These are phyloP conservation scores for Spheniscus mendiculus DNA, from an alignment of 2,113 vertebrate species.

Conservation along the genomic window DNA sequence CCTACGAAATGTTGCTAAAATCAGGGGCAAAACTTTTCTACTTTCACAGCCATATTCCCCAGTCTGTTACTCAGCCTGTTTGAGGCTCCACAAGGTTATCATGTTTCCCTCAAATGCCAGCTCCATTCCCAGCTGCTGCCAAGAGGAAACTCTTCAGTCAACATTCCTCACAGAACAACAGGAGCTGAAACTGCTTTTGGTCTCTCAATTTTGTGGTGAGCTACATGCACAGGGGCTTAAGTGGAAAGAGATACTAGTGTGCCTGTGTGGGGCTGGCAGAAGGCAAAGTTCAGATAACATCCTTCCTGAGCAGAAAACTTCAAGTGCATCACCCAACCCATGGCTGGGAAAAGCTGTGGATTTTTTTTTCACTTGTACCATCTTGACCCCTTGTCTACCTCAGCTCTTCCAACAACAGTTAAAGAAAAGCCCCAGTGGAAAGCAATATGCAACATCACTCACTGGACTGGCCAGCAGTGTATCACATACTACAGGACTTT, in stretches of 20 bases:
- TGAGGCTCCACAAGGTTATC: background rate
- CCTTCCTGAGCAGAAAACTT: background rate
- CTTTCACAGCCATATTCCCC: background rate
- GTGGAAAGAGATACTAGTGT: background rate
- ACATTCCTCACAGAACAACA: background rate
- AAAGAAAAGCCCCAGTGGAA: background rate
- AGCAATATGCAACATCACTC: background rate
- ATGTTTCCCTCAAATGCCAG: background rate
- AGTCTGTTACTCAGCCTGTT: background rate
- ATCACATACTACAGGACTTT: background rate
- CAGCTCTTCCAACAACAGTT: background rate
- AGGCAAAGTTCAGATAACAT: background rate
- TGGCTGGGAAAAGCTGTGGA: background rate
- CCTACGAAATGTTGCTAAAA: background rate
- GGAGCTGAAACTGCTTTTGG: background rate
- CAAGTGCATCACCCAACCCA: background rate
- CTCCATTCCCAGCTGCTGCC: background rate
- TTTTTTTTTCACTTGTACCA: background rate
- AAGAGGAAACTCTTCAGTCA: background rate
- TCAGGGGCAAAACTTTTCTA: background rate
- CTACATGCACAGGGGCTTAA: background rate
- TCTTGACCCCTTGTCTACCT: background rate
- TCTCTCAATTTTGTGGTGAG: background rate
- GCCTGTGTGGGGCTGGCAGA: background rate
- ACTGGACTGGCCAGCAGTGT: background rate